These are phyloP conservation scores for Tricholauxania praeusta DNA, from an alignment of 2,888 invertebrate species.

Conservation along the genomic window DNA sequence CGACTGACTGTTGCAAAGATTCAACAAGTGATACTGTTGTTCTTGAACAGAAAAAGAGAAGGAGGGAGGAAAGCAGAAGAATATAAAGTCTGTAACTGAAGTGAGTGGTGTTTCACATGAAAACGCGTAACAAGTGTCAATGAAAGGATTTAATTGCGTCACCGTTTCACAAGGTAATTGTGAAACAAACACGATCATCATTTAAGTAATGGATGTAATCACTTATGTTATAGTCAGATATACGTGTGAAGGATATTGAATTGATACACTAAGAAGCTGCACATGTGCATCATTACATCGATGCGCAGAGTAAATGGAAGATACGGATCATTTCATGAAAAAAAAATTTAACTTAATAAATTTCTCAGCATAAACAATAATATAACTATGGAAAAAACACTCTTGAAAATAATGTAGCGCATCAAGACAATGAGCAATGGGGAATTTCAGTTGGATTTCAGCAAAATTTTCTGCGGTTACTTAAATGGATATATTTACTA, in stretches of 20 bases:
- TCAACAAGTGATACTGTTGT: not conserved
- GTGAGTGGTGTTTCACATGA: slow-evolving; percentile 18
- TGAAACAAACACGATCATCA: slow-evolving; percentile 26
- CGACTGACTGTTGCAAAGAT: slow-evolving; percentile 7
- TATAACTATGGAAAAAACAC: no score
- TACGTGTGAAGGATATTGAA: no score
- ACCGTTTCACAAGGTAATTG: slow-evolving; percentile 15
- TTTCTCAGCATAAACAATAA: no score
- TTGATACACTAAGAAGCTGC: no score
- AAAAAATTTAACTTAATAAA: not conserved
- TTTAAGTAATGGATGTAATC: slow-evolving; percentile 17
- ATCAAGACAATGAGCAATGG: no score
- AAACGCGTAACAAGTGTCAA: slow-evolving; percentile 34
- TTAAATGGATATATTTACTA: no score
- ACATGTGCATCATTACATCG: slow-evolving; percentile 25
- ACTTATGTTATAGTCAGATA: not conserved
- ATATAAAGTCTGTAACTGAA: not conserved
- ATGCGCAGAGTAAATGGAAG: slow-evolving; percentile 39
- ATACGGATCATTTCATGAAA: slow-evolving; percentile 49
- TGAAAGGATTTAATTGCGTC: slow-evolving; percentile 34
- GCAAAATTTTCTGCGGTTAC: no score
- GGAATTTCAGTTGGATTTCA: no score
- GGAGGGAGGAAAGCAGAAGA: not conserved
- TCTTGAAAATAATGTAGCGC: no score
- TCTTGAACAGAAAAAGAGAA: not conserved